Conservation (phyloP, 1,140 invertebrate species). For the Tyrophagus putrescentiae region DNA sequence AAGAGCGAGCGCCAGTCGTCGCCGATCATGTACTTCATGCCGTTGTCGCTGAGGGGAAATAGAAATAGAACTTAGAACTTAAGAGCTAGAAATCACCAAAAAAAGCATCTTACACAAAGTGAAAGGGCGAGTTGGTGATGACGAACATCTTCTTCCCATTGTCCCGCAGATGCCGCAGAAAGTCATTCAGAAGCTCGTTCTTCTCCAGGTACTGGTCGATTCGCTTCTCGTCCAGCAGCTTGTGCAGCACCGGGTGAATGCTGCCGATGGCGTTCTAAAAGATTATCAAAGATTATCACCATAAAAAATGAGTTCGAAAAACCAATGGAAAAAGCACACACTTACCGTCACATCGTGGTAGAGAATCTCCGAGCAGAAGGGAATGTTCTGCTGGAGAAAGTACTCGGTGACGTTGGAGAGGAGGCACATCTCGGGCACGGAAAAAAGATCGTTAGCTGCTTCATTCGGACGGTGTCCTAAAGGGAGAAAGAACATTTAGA, state of each 20-base stretch:
- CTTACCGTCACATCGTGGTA: slow-evolving; percentile 80
- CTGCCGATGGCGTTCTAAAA: slow-evolving; percentile 68
- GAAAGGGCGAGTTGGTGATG: slow-evolving; percentile 88
- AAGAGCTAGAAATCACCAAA: neutral
- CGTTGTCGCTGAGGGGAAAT: slow-evolving; percentile 54
- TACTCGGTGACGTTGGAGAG: slow-evolving; percentile 84
- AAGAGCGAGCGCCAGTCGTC: slow-evolving; percentile 77
- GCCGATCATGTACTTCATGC: slow-evolving; percentile 78
- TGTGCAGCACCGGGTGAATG: slow-evolving; percentile 81
- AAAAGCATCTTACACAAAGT: slow-evolving; percentile 68
- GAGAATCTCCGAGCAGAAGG: slow-evolving; percentile 86
- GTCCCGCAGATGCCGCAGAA: slow-evolving; percentile 56
- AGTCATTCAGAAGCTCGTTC: slow-evolving; percentile 53
- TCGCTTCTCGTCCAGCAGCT: slow-evolving; percentile 54
- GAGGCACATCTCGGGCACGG: slow-evolving; percentile 84
- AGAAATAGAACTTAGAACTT: slow-evolving; percentile 7
- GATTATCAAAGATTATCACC: slow-evolving; percentile 15
- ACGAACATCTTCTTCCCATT: slow-evolving; percentile 78
- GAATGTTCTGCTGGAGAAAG: slow-evolving; percentile 71
- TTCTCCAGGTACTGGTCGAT: slow-evolving; percentile 55
- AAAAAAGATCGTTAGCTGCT: slow-evolving; percentile 94
- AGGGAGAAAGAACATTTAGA: slow-evolving; percentile 9
- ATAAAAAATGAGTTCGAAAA: slow-evolving; percentile 21
- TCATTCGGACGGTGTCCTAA: slow-evolving; percentile 58
- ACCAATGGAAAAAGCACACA: no score